Evolutionary conservation across 2,113 vertebrate genomes (phyloP), one percentile per base, ranked within the genome.

Genomic region (Psilopsiagon aymara): DNA sequence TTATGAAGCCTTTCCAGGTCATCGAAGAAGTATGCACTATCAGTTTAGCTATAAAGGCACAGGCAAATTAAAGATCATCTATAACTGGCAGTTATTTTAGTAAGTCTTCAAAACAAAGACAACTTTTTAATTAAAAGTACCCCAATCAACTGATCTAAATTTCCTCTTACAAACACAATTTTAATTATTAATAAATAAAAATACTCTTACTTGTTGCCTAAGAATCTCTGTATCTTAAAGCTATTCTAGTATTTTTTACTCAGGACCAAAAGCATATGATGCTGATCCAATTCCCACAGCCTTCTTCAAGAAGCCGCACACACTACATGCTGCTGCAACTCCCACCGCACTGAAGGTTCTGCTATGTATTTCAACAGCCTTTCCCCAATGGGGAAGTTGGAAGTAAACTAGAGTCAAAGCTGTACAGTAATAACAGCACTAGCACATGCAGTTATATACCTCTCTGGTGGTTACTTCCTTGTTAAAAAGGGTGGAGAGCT

Each of bases 301-400:
- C 60, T 92, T 81, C 60, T 92, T 81, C 69, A 67, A 81, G 76
- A 85, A 93, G 52, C 44, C 33, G 71, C 0, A 0, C 31, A 57
- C 1, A 1, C 31, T 37, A 23, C 0, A 0, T 0, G 6, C 25
- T 13, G 5, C 74, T 69, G 41, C 49, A 75, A 28, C 29, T 90
- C 82, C 79, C 70, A n/a, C 47, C 73, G 17, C 15, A 73, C 46
- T 25, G 17, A 84, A 52, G 39, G 47, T 39, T 71, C 60, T 49
- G 29, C 37, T 52, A n/a, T 1, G 0, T 29, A n/a, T 55, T 79
- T 76, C 44, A 47, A 66, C 73, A 70, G 68, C 49, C 47, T 21
- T 51, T 87, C 60, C 66, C 94, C 77, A 21, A 1, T 2, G 7
- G 52, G n/a, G 15, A 90, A 77, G 25, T 27, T 17, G 43, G 53